Evolutionary conservation across 2,888 invertebrate genomes (phyloP).

Genomic region (Drosophila neotestacea): DNA sequence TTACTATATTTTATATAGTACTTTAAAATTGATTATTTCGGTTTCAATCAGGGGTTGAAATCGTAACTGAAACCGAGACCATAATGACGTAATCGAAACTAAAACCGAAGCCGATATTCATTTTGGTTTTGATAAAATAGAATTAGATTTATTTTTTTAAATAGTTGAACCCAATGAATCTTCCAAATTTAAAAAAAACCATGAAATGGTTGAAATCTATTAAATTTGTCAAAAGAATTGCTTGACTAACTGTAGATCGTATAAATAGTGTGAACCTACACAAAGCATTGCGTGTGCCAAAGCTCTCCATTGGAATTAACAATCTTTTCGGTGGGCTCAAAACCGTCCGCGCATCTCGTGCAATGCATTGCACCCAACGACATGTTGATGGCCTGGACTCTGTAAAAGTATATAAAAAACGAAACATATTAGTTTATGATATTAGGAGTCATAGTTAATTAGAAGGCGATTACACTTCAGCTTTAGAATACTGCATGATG

Average conservation of each 20-base stretch:
- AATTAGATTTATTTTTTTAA: no score
- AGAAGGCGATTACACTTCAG: constrained; percentile 75
- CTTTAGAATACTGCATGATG: constrained; percentile 82
- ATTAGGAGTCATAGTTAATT: constrained; percentile 1
- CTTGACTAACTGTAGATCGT: background rate
- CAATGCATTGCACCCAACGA: constrained; percentile 97
- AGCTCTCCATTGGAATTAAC: constrained; percentile 99
- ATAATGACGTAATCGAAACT: no score
- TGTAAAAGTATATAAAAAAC: constrained; percentile 46
- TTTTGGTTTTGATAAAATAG: no score
- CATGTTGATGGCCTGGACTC: constrained; percentile 87
- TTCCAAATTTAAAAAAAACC: no score
- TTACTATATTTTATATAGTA: no score
- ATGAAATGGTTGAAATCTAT: no score
- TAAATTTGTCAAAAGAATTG: background rate
- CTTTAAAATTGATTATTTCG: no score
- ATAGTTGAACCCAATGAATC: no score
- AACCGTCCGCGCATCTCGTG: constrained; percentile 97
- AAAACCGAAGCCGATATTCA: no score
- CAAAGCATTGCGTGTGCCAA: constrained; percentile 99
- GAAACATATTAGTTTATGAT: constrained; percentile 12
- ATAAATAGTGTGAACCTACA: constrained; percentile 88
- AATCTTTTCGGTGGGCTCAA: constrained; percentile 98
- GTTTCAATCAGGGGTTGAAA: no score
- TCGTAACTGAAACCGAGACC: no score